Evolutionary conservation across 35 echinoderm and acorn worm genomes (phyloP), one percentile per base, ranked within the genome.

Genomic region (Ophioderma brevispina): DNA sequence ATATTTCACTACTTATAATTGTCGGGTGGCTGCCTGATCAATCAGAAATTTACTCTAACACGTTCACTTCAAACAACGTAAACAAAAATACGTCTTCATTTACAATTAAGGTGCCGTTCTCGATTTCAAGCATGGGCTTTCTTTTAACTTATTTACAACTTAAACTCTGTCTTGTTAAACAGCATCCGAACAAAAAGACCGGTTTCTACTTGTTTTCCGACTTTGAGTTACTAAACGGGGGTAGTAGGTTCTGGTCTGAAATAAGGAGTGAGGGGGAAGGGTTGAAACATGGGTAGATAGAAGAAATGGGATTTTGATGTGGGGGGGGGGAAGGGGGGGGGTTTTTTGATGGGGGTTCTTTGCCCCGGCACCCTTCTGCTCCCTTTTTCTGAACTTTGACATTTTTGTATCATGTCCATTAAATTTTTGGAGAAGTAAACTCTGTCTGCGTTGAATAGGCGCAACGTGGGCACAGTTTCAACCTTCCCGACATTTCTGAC

Each of bases 11-110:
- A 21, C 55, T 50, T 39, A 56, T 35, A 46, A 75, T 63, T 79
- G 49, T 39, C 31, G 39, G 31, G 25, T 23, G 43, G 38, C 49
- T 37, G 80, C 39, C 56, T 80, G 39, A 32, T 92, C 35, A 87
- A 31, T 25, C 77, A 35, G n/a, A 49, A 85, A 37, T 84, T 78
- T 0, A 80, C 35, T 87, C 85, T 30, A 87, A 49, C 59, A 30
- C n/a, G n/a, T n/a, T 30, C 23, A 70, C n/a, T 70, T 25, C 10
- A 8, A 70, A 1, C 28, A 25, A 25, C 59, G n/a, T 70, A 4
- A 25, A 70, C 59, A 70, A 70, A 70, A 15, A 70, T 70, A 4
- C 59, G 1, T 25, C 28, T 3, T 30, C n/a, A 70, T 70, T 70
- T 70, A 70, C 23, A 70, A 70, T 70, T 25, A 70, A 70, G 2